Evolutionary conservation across 2,888 invertebrate species (phyloP), one percentile per base, ranked within the genome.

Genomic region (Ormyrus nitidulus): DNA sequence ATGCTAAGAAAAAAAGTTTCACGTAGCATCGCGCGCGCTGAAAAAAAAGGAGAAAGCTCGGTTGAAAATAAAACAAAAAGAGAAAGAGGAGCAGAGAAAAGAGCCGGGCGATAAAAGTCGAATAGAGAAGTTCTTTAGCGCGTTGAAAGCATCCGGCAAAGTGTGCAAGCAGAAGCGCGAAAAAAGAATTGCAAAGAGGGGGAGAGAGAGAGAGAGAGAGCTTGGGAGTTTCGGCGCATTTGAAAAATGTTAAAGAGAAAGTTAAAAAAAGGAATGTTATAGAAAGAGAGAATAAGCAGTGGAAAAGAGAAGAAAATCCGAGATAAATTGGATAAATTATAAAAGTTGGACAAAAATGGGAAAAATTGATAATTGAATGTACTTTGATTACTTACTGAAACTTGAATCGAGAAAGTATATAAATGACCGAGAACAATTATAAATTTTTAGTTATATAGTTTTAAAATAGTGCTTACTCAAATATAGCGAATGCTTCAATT

Each of bases 161-260:
- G 79, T 79, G 79, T 79, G 75, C 66, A 61, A 65, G 71, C 70
- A 79, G 75, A 79, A 75, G 71, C 70, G 79, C 70, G 70, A 75
- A 75, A 70, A 75, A 75, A 79, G 79, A 79, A 79, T 79, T 71
- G 58, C 51, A 34, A 34, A 34, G 34, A 6, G 10, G 19, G 54
- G 56, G 65, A 51, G 74, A 58, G 34, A 53, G 66, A 53, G 53
- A 46, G 46, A 64, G 59, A 66, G 19, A 66, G 13, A 73, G 68
- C 68, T 68, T 68, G 54, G 44, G 65, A 79, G 75, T 79, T 79
- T 79, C 73, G 78, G 54, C 54, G 56, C 68, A 19, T 68, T 49
- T 79, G 71, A 79, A 75, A 75, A 79, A 79, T 79, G 79, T 79
- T 75, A 79, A 79, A 79, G 75, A 74, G 66, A 65, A 61, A 75